Evolutionary conservation across 2,888 invertebrate genomes (phyloP), one percentile per base, ranked within the genome.

Genomic region (Maniola hyperantus): DNA sequence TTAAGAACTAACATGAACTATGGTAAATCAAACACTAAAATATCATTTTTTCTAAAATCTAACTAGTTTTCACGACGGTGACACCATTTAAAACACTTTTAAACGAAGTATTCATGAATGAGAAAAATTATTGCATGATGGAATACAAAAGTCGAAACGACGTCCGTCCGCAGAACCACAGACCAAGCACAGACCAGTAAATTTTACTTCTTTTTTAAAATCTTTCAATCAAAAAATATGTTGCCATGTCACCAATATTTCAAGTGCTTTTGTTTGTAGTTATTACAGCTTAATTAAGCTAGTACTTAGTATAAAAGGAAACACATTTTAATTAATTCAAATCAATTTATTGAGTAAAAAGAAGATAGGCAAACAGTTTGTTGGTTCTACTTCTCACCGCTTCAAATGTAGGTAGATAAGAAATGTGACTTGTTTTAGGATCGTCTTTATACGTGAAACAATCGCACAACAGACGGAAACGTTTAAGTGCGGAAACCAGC

Each of bases 121-220:
- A 92, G 90, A 91, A 42, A 90, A 91, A 89, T 89, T 91, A 92
- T 88, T 90, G 91, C 90, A 90, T 91, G 92, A 92, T 90, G 91
- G 92, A 91, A 89, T 83, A 88, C 87, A 92, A 92, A 89, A 90
- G 90, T 91, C 91, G 88, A 87, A 89, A 89, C 91, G 90, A 89
- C 91, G 88, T 90, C 83, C 90, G 89, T 90, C 83, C 86, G 88
- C 87, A 88, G 73, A 74, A 87, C 88, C 26, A 26, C 26, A 26
- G 26, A 26, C 26, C 26, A 26, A n/a, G n/a, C 26, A 26, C 26
- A 26, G 26, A 26, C 26, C 26, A 26, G 26, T 26, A 86, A 83
- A 82, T 84, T 83, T 85, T 84, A 83, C 84, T 84, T 84, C 85
- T 77, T 77, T 73, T 66, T 60, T 69, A 54, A 20, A 42, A 15